Conservation (phyloP, 2,888 invertebrate genomes). For the Herminia tarsipennalis region DNA sequence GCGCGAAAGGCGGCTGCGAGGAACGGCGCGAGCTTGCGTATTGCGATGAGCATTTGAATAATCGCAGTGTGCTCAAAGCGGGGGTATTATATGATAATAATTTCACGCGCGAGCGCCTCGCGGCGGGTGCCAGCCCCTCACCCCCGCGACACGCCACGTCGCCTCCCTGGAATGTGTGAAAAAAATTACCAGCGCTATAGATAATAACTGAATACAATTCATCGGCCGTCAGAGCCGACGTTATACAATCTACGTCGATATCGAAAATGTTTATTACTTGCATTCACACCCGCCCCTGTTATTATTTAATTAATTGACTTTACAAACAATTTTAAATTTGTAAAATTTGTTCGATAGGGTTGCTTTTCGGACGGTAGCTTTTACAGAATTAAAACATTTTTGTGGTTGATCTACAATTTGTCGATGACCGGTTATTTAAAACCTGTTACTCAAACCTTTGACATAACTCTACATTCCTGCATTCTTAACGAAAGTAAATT, state of each 20-base stretch:
- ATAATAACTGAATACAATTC: slow-evolving; percentile 46
- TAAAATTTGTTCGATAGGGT: slow-evolving; percentile 51
- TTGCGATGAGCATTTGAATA: slow-evolving; percentile 80
- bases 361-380: slow-evolving; percentile 32
- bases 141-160: slow-evolving; percentile 53
- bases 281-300: slow-evolving; percentile 45
- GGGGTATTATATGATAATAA: slow-evolving; percentile 84
- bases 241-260: slow-evolving; percentile 55
- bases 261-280: slow-evolving; percentile 53
- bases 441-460: slow-evolving; percentile 33
- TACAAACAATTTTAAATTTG: slow-evolving; percentile 71
- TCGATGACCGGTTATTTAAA: slow-evolving; percentile 25
- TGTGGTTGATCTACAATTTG: not conserved
- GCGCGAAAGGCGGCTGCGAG: slow-evolving; percentile 47
- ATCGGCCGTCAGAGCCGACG: slow-evolving; percentile 38
- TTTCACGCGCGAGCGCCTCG: slow-evolving; percentile 78
- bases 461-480: slow-evolving; percentile 30
- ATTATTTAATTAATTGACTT: slow-evolving; percentile 74
- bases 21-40: slow-evolving; percentile 44
- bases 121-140: slow-evolving; percentile 56
- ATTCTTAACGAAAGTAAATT: slow-evolving; percentile 12
- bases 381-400: slow-evolving; percentile 4
- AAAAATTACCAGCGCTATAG: slow-evolving; percentile 61
- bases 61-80: slow-evolving; percentile 74
- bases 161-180: slow-evolving; percentile 76